These are phyloP conservation scores for Apodemia hepburni DNA, from an alignment of 2,888 invertebrate species.

Conservation along the genomic window DNA sequence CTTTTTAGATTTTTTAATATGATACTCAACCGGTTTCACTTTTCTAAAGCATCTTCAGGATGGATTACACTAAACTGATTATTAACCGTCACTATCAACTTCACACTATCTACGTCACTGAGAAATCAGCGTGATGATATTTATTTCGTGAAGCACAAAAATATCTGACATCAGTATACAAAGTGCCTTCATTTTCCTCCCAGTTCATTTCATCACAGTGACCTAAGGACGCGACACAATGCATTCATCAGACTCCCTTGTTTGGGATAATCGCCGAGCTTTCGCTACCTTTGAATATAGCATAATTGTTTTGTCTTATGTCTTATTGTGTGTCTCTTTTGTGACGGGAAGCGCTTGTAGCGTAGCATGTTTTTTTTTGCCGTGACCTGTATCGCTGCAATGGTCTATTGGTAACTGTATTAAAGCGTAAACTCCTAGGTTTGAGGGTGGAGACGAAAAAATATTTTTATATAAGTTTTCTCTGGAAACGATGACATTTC, in stretches of 20 bases:
- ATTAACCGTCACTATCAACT: too few species aligned
- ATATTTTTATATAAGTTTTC: too few species aligned
- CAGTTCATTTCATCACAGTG: constrained; percentile 36
- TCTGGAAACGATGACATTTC: too few species aligned
- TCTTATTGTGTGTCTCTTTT: constrained; percentile 26
- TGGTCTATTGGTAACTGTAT: neutral
- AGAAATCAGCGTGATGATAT: neutral
- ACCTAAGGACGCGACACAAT: constrained; percentile 63
- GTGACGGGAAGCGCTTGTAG: neutral
- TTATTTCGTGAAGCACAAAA: neutral
- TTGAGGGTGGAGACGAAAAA: neutral
- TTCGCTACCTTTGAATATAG: constrained; percentile 44
- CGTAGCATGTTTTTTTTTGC: neutral
- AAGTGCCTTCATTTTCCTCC: constrained; percentile 24
- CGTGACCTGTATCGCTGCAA: neutral
- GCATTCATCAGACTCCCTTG: constrained; percentile 70
- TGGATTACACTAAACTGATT: too few species aligned
- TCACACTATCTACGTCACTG: too few species aligned
- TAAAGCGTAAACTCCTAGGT: neutral
- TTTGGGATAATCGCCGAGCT: constrained; percentile 53
- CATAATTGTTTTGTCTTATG: constrained; percentile 49
- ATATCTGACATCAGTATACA: neutral
- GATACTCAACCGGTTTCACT: too few species aligned
- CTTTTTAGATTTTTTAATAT: too few species aligned
- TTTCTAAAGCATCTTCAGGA: too few species aligned